A percentile compares a stretch with the other conserved stretches of the same genome.
Evolutionary conservation across 2,888 invertebrate genomes (phyloP).

Genomic region (Noctua janthina): DNA sequence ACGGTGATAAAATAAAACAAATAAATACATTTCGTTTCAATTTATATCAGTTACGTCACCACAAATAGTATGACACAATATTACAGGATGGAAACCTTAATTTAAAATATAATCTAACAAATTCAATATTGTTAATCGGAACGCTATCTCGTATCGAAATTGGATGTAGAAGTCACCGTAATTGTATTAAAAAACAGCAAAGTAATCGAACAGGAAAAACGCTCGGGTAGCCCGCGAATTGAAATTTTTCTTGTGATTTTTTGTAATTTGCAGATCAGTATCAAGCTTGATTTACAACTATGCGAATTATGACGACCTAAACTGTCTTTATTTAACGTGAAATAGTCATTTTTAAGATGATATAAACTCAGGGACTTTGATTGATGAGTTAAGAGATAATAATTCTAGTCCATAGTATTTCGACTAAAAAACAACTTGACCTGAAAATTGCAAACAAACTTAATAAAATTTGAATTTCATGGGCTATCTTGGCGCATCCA

Average conservation of each 20-base stretch:
- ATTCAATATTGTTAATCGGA: conserved; percentile 72
- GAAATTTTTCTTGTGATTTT: background rate
- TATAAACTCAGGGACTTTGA: background rate
- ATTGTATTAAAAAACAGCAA: conserved; percentile 20
- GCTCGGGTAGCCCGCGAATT: background rate
- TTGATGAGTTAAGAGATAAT: background rate
- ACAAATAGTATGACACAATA: conserved; percentile 87
- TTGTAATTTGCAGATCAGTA: background rate
- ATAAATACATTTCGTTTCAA: conserved; percentile 66
- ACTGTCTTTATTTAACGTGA: no score
- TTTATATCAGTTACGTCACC: conserved; percentile 86
- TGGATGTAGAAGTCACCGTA: conserved; percentile 45
- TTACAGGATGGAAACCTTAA: conserved; percentile 84
- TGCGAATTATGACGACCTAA: no score
- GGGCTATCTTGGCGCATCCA: background rate
- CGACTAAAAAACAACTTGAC: background rate
- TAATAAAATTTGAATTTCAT: background rate
- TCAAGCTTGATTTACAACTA: background rate
- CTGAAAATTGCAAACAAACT: background rate
- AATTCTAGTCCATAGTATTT: background rate
- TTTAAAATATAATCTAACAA: conserved; percentile 81
- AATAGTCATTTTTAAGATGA: background rate
- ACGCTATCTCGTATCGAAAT: conserved; percentile 56
- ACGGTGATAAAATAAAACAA: conserved; percentile 66
- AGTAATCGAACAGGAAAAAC: conserved; percentile 28